Base-by-base conservation (phyloP, 2,888 invertebrate species). In the Tenthredo distinguenda region DNA sequence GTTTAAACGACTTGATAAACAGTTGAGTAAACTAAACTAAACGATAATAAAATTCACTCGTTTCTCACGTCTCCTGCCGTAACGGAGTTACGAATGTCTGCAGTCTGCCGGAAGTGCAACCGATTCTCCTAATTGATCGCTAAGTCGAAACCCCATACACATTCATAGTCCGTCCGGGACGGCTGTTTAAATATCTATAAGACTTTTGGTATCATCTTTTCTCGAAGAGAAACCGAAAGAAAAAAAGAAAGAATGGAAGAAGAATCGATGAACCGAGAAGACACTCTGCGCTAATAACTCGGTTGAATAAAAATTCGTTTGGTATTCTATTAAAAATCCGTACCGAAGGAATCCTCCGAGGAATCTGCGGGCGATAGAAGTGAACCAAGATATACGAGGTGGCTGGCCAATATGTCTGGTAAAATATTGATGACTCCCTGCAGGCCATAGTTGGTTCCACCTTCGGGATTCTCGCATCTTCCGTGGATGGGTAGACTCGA, bases 351-450 rank as follows among this genome's bases (percentile, higher is more conserved):
- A 58, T 40, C 50, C 79, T 84, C 34, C 21, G 74, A 43, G 82
- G 83, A 83, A 84, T 83, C 87, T 71, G 40, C 84, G 58, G 85
- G 86, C 58, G 55, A 68, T 55, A 77, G 84, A 40, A 68, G 68
- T 31, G 58, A 68, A 43, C 47, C 68, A 86, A 88, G 88, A 89
- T 89, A 88, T 88, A 89, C 88, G 88, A 86, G 86, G 86, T 88
- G 89, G 87, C 88, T 87, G 83, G 87, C 89, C 90, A 90, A 91
- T 91, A 90, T 88, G 91, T 91, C 90, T 88, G 88, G 88, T 89
- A 89, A 90, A 91, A 90, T 91, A 91, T 91, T 89, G 90, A 91
- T 91, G 89, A 90, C 88, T 89, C 91, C 90, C 91, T 86, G 87
- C 87, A 88, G 91, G 89, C 87, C 86, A 83, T 47, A 47, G 83